Conservation (phyloP, 2,888 invertebrate genomes). For the Trachelus stipa region DNA sequence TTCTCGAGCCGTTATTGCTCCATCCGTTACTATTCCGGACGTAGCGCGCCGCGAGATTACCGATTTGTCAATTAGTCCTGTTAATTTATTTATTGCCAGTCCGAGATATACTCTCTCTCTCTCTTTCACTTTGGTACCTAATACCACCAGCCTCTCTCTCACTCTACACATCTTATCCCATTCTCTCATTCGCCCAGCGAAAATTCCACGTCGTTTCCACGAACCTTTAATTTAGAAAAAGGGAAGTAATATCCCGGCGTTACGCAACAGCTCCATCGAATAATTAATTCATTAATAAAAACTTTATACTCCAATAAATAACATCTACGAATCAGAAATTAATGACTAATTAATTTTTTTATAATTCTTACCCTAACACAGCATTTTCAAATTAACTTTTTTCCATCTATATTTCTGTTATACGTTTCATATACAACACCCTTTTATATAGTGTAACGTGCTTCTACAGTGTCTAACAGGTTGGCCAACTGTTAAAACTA, state of each 20-base stretch:
- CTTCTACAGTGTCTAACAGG: no score
- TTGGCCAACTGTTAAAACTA: background rate
- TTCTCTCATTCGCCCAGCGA: background rate
- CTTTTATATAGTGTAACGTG: no score
- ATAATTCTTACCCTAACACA: no score
- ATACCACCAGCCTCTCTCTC: background rate
- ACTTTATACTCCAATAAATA: no score
- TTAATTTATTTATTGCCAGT: conserved; percentile 56
- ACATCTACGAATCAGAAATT: no score
- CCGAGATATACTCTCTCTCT: background rate
- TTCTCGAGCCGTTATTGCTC: conserved; percentile 45
- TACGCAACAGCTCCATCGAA: background rate
- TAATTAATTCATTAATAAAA: background rate
- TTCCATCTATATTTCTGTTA: background rate
- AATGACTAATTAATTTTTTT: no score
- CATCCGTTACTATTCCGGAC: conserved; percentile 48
- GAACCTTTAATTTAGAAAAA: background rate
- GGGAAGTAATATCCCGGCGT: background rate
- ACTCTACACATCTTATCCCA: background rate
- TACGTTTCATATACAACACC: background rate
- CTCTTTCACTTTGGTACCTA: background rate
- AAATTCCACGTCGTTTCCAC: background rate
- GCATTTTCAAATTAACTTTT: background rate
- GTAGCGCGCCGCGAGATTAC: conserved; percentile 49
- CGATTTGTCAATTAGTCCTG: conserved; percentile 59